Evolutionary conservation across 2,113 vertebrate genomes (phyloP).

Genomic region (Chauna torquata): DNA sequence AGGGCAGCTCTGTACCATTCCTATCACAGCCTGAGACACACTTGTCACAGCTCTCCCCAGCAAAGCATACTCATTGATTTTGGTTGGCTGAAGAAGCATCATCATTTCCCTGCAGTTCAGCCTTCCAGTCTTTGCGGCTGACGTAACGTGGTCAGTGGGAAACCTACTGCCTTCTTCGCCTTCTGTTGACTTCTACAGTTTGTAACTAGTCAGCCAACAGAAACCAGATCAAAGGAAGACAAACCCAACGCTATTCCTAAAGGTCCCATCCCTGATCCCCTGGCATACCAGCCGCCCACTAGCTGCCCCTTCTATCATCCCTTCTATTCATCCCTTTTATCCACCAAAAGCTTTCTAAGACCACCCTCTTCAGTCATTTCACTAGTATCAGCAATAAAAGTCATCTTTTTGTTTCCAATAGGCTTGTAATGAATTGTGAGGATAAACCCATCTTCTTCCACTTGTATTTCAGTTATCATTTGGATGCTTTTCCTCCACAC

Average conservation of each 20-base stretch:
- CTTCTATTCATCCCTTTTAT: no score
- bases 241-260: neutral
- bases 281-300: fast-evolving
- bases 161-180: neutral
- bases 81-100: neutral
- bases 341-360: neutral
- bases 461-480: neutral
- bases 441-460: neutral
- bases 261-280: neutral
- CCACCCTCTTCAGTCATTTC: neutral
- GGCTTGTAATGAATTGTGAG: neutral
- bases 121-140: neutral
- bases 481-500: neutral
- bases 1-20: neutral
- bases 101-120: neutral
- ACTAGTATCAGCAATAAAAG: neutral
- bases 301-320: neutral
- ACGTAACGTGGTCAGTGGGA: neutral
- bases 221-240: neutral
- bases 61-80: fast-evolving
- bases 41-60: fast-evolving
- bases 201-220: neutral
- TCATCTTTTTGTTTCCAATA: neutral
- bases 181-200: fast-evolving
- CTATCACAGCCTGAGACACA: fast-evolving